Conservation (phyloP, 2,113 vertebrate genomes). For the Theristicus caerulescens region DNA sequence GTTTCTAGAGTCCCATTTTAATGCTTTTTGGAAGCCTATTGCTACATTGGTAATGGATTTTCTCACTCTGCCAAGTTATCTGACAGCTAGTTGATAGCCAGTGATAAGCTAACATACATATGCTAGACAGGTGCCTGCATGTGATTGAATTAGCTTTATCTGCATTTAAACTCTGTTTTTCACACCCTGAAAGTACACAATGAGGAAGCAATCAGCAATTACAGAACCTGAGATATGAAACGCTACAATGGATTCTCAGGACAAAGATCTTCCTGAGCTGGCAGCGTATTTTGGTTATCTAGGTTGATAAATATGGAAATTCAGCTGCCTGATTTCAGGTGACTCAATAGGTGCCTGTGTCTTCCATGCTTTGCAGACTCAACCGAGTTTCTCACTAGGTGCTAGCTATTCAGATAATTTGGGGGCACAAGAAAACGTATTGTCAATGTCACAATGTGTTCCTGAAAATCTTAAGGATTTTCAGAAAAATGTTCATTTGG, state of each 20-base stretch:
- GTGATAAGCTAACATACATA: background rate
- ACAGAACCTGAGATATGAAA: background rate
- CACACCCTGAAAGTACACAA: background rate
- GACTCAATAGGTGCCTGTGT: background rate
- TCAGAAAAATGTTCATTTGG: background rate
- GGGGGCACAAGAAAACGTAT: background rate
- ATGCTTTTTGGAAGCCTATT: background rate
- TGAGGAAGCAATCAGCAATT: background rate
- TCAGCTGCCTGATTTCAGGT: background rate
- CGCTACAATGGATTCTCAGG: background rate
- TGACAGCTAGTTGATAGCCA: background rate
- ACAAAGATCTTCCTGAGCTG: background rate
- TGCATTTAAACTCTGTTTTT: background rate
- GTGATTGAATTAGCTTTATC: background rate
- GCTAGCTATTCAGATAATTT: background rate
- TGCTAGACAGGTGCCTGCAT: background rate
- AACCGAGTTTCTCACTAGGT: background rate
- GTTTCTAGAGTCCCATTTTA: background rate
- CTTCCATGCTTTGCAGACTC: background rate
- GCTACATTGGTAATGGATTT: conserved; percentile 20
- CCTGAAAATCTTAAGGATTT: background rate
- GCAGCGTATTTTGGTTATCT: background rate
- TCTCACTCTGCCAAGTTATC: background rate
- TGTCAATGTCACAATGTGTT: background rate
- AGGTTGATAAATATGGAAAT: background rate